Evolutionary conservation across 2,797 vertebrate species (phyloP), one percentile per base, ranked within the genome.

Genomic region (Lithobates pipiens): DNA sequence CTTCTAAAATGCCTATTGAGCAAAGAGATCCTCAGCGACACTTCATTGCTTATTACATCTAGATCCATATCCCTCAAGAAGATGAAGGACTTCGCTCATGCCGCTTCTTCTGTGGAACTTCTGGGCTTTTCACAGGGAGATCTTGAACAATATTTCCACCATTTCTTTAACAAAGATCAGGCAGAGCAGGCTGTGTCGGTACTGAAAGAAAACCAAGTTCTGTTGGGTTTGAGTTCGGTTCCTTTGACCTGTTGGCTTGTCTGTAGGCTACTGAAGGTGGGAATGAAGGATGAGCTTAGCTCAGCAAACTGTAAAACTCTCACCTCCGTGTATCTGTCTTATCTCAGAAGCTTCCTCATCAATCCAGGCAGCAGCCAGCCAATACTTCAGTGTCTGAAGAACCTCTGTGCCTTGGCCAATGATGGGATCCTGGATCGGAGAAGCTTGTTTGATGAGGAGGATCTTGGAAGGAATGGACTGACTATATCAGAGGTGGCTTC

Each of bases 11-110:
- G 82, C 29, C 61, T 90, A 32, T 63, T 88, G 2, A 88, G 76
- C 74, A 91, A 87, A 69, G 50, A 27, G 0, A 0, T 88, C 0
- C 86, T 93, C 10, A 85, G 78, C 0, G 0, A 36, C 0, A 90
- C 86, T 42, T 91, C 88, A 21, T 81, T 94, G 65, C 86, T 94
- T 11, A 89, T 94, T 70, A 92, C 92, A 34, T 88, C 80, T 0
- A 85, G 90, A 78, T 88, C 91, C 0, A 16, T 0, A 0, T 89
- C 85, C 70, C 83, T 92, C 10, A 16, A 18, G 29, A 91, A 74
- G 81, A 87, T 94, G 77, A n/a, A 44, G 44, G 13, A 0, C 18
- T 90, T 18, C 3, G 69, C 92, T 68, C 32, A 77, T 32, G 1
- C 18, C 0, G 83, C 88, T 0, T 13, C 0, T 46, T 77, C 85